Evolutionary conservation across 2,888 invertebrate genomes (phyloP).

Genomic region (Leuctra nigra): DNA sequence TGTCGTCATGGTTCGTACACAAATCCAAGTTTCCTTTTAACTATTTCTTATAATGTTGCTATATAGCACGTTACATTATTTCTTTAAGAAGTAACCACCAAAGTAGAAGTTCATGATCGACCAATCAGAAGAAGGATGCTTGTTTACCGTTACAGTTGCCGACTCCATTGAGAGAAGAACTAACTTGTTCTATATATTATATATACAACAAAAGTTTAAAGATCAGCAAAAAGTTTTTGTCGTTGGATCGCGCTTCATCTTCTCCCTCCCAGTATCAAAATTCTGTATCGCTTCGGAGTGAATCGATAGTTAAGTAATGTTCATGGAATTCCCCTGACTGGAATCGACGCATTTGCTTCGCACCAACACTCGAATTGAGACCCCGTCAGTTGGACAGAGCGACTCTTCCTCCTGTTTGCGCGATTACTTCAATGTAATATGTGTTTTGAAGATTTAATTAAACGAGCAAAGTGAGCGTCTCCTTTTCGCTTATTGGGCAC

Average conservation of each 20-base stretch:
- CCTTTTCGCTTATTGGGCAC: no score
- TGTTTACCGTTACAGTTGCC: conserved; percentile 19
- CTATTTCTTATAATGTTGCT: not conserved
- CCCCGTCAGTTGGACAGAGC: no score
- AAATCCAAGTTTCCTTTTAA: conserved; percentile 1
- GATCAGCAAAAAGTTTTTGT: conserved; percentile 21
- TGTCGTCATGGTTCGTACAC: not conserved
- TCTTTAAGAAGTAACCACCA: conserved; percentile 8
- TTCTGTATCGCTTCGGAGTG: conserved; percentile 1
- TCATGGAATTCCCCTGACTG: not conserved
- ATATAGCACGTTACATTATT: conserved; percentile 8
- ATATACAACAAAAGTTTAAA: conserved; percentile 17
- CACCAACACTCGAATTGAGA: no score
- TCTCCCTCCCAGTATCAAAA: conserved; percentile 7
- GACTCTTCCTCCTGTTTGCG: no score
- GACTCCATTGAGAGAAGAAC: conserved; percentile 13
- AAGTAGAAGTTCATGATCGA: conserved; percentile 9
- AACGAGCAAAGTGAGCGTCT: no score
- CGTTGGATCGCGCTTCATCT: not conserved
- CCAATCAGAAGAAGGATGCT: conserved; percentile 19
- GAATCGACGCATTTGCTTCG: no score
- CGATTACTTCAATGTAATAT: no score
- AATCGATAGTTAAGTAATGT: conserved; percentile 3
- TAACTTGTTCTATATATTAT: conserved; percentile 7
- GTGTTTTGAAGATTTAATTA: no score